These are phyloP conservation scores for Heliconius ethilla DNA, from an alignment of 2,888 invertebrate species.

Conservation along the genomic window DNA sequence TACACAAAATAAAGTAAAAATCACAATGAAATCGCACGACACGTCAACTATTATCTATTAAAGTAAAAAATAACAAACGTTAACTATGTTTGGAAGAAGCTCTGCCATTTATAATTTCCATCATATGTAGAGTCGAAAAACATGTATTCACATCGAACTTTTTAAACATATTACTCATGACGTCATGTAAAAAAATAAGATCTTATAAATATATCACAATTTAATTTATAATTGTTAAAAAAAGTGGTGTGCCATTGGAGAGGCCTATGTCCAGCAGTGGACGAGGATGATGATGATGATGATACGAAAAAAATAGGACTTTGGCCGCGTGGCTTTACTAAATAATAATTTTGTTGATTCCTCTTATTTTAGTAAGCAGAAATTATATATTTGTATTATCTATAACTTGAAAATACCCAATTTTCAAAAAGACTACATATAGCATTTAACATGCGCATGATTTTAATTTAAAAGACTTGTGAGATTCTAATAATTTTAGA, in stretches of 20 bases:
- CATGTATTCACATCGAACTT: neutral
- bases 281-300: no score
- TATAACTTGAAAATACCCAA: neutral
- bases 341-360: neutral
- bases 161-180: neutral
- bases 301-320: neutral
- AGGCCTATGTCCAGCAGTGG: no score
- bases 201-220: neutral
- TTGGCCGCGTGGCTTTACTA: slow-evolving; percentile 5
- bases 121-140: neutral
- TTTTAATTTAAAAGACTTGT: neutral
- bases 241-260: no score
- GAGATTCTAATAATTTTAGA: neutral
- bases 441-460: neutral
- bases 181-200: slow-evolving; percentile 2
- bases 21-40: neutral
- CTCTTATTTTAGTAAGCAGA: neutral
- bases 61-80: neutral
- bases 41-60: neutral
- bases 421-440: neutral
- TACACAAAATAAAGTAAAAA: neutral
- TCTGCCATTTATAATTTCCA: neutral
- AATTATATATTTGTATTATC: neutral
- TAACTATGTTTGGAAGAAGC: neutral
- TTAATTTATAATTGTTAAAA: neutral